Evolutionary conservation across 2,797 vertebrate species (phyloP).

Genomic region (Catamblyrhynchus diadema): DNA sequence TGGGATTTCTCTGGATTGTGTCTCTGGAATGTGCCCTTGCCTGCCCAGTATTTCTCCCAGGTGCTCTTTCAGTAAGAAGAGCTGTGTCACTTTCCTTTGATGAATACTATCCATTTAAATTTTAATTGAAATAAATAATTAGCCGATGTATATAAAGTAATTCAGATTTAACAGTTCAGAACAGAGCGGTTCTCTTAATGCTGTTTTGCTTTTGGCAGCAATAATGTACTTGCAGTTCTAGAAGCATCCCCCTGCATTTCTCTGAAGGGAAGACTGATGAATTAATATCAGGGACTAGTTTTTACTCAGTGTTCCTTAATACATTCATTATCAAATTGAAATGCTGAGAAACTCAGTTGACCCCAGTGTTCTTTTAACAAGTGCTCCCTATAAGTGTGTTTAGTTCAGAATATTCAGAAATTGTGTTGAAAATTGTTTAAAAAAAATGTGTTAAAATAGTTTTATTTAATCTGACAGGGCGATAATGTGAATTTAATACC

Average conservation of each 20-base stretch:
- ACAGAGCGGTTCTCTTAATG: neutral
- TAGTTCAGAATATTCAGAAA: neutral
- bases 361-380: neutral
- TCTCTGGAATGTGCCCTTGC: neutral
- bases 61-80: neutral
- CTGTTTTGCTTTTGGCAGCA: neutral
- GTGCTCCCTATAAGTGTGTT: neutral
- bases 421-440: neutral
- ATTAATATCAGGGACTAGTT: neutral
- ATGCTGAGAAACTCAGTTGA: neutral
- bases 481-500: neutral
- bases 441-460: neutral
- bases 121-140: neutral
- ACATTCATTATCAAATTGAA: neutral
- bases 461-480: neutral
- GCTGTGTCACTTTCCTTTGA: neutral
- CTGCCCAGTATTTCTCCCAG: neutral
- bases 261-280: neutral
- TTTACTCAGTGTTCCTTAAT: neutral
- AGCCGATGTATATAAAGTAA: neutral
- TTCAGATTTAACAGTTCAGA: neutral
- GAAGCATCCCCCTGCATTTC: neutral
- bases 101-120: neutral
- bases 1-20: neutral
- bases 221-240: neutral